Conservation (phyloP, 1,140 invertebrate species). For the Drosophila funebris region DNA sequence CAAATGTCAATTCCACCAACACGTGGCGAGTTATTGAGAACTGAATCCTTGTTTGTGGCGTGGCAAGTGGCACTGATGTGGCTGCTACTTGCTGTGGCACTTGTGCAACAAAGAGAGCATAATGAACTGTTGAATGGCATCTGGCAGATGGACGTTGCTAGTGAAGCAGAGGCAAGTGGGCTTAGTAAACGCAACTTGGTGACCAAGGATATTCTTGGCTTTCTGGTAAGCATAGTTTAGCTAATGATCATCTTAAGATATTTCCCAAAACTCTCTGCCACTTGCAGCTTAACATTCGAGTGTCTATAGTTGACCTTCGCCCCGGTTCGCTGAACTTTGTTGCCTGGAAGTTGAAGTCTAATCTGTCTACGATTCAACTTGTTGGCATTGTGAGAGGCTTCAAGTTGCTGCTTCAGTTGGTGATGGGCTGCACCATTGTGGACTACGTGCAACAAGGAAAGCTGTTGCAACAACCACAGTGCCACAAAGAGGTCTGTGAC, state of each 20-base stretch:
- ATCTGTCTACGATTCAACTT: not conserved
- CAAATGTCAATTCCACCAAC: not conserved
- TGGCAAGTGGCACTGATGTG: slow-evolving; percentile 26
- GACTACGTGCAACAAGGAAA: slow-evolving; percentile 14
- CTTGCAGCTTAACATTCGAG: slow-evolving; percentile 2
- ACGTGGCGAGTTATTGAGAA: not conserved
- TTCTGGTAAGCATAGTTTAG: slow-evolving; percentile 3
- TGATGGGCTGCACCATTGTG: slow-evolving; percentile 5
- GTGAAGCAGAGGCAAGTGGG: not conserved
- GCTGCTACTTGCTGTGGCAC: slow-evolving; percentile 40
- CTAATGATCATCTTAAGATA: not conserved
- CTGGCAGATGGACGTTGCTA: slow-evolving; percentile 18
- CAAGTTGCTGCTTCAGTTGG: slow-evolving; percentile 29
- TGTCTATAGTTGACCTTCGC: slow-evolving; percentile 5
- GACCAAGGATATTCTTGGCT: slow-evolving; percentile 4
- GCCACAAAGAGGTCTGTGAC: not conserved
- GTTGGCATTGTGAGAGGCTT: slow-evolving; percentile 6
- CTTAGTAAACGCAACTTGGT: not conserved
- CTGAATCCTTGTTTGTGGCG: not conserved
- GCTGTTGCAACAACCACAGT: slow-evolving; percentile 4
- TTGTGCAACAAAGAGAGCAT: slow-evolving; percentile 35
- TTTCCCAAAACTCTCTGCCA: not conserved
- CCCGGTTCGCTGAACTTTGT: not conserved
- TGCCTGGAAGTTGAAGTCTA: not conserved
- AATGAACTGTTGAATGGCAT: not conserved